These are phyloP conservation scores for Drosophila emarginata DNA, from an alignment of 2,888 invertebrate genomes.

Conservation along the genomic window DNA sequence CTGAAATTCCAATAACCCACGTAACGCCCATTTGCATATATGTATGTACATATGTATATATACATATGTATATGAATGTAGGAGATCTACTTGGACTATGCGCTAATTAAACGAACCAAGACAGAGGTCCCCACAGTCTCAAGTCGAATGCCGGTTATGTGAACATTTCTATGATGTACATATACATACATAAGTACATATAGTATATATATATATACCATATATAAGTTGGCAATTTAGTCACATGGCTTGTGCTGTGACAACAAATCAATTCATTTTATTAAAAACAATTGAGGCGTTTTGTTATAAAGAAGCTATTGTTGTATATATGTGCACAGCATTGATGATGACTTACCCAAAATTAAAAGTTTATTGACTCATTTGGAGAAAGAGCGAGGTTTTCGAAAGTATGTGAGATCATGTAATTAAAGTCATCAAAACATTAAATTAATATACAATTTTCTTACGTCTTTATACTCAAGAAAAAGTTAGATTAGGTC, in stretches of 20 bases:
- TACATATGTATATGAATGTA: slow-evolving; percentile 51
- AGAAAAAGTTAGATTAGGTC: too few relatives aligned
- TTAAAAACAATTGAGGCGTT: slow-evolving; percentile 70
- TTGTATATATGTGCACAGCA: slow-evolving; percentile 2
- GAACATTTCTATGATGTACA: not conserved
- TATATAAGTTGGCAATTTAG: slow-evolving; percentile 31
- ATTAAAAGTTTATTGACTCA: slow-evolving; percentile 2
- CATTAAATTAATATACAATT: too few relatives aligned
- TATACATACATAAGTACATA: too few relatives aligned
- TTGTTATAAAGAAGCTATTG: slow-evolving; percentile 22
- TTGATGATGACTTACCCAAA: slow-evolving; percentile 6
- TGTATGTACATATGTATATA: too few relatives aligned
- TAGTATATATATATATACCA: not conserved
- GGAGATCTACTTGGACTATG: slow-evolving; percentile 11
- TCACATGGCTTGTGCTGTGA: slow-evolving; percentile 48
- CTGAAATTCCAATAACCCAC: slow-evolving; percentile 64
- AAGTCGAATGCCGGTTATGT: slow-evolving; percentile 3
- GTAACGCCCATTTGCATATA: slow-evolving; percentile 68
- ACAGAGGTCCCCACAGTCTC: slow-evolving; percentile 15
- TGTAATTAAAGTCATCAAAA: too few relatives aligned
- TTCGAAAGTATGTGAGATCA: not conserved
- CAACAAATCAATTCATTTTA: slow-evolving; percentile 74
- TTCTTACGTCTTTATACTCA: too few relatives aligned
- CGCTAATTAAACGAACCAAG: slow-evolving; percentile 58
- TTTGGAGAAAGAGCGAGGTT: not conserved